Evolutionary conservation across 2,113 vertebrate genomes (phyloP).

Genomic region (Bombycilla garrulus): DNA sequence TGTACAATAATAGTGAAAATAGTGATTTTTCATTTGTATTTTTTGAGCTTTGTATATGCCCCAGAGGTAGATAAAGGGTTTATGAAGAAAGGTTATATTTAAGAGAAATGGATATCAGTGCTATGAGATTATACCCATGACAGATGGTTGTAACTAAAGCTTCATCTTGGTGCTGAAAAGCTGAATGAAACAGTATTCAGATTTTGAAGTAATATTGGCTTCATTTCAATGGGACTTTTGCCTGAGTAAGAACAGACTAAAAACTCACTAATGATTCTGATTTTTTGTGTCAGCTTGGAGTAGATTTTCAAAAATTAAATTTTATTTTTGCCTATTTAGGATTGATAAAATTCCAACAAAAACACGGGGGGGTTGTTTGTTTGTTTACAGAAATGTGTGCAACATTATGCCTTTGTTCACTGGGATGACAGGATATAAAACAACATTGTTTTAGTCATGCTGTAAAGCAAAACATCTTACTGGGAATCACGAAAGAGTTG

Average conservation of each 20-base stretch:
- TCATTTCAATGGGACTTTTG: slow-evolving; percentile 62
- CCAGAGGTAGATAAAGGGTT: slow-evolving; percentile 54
- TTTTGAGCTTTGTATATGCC: slow-evolving; percentile 21
- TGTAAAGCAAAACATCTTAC: neutral
- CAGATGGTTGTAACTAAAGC: slow-evolving; percentile 65
- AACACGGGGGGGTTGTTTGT: neutral
- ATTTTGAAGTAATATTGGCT: slow-evolving; percentile 67
- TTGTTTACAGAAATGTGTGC: slow-evolving; percentile 15
- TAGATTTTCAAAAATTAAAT: neutral
- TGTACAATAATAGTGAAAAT: slow-evolving; percentile 4
- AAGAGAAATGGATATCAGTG: slow-evolving; percentile 60
- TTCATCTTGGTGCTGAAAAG: slow-evolving; percentile 66
- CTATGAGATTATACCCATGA: slow-evolving; percentile 40
- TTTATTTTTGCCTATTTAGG: slow-evolving; percentile 32
- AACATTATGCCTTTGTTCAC: slow-evolving; percentile 39
- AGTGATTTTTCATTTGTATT: slow-evolving; percentile 50
- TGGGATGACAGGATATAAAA: slow-evolving; percentile 19
- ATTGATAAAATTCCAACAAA: slow-evolving; percentile 40
- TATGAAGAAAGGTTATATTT: slow-evolving; percentile 62
- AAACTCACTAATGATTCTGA: slow-evolving; percentile 58
- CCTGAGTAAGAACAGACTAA: slow-evolving; percentile 63
- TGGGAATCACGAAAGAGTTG: neutral
- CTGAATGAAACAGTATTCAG: slow-evolving; percentile 69
- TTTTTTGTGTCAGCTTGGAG: slow-evolving; percentile 48
- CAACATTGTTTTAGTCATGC: neutral